Evolutionary conservation across 2,113 vertebrate genomes (phyloP).

Genomic region (Trematomus loennbergii): DNA sequence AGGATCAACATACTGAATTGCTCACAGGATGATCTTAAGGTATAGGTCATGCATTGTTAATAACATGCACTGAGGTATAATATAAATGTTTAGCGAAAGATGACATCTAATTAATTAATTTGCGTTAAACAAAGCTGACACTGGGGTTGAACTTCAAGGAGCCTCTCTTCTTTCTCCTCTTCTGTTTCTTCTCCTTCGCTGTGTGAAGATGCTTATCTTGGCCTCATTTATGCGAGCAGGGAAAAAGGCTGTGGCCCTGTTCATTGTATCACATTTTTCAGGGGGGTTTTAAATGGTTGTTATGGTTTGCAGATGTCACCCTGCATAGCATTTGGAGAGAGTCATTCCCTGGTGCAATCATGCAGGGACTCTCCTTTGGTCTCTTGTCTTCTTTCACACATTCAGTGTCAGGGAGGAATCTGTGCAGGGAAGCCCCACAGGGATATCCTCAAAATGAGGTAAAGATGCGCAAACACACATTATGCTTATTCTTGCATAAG

Average conservation of each 20-base stretch:
- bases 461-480: constrained; percentile 11
- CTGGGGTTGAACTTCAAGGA: constrained; percentile 31
- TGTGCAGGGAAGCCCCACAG: constrained; percentile 55
- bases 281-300: constrained; percentile 65
- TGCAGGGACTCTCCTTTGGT: constrained; percentile 74
- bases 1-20: constrained; percentile 31
- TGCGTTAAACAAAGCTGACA: constrained; percentile 35
- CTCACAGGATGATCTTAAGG: constrained; percentile 21
- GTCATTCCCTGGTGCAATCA: constrained; percentile 74
- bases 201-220: constrained; percentile 66
- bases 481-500: not conserved
- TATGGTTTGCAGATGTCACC: constrained; percentile 85
- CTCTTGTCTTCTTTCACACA: constrained; percentile 56
- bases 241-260: constrained; percentile 58
- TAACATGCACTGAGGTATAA: constrained; percentile 33
- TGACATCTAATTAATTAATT: constrained; percentile 54
- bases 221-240: constrained; percentile 68
- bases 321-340: constrained; percentile 76
- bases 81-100: constrained; percentile 60
- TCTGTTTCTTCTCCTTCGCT: constrained; percentile 22
- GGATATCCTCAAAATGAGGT: constrained; percentile 29
- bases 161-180: constrained; percentile 21
- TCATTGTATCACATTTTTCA: constrained; percentile 73
- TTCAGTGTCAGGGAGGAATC: constrained; percentile 63
- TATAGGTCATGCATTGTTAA: constrained; percentile 21